These are phyloP conservation scores for Bubo bubo DNA, from an alignment of 2,113 vertebrate genomes.

Conservation along the genomic window DNA sequence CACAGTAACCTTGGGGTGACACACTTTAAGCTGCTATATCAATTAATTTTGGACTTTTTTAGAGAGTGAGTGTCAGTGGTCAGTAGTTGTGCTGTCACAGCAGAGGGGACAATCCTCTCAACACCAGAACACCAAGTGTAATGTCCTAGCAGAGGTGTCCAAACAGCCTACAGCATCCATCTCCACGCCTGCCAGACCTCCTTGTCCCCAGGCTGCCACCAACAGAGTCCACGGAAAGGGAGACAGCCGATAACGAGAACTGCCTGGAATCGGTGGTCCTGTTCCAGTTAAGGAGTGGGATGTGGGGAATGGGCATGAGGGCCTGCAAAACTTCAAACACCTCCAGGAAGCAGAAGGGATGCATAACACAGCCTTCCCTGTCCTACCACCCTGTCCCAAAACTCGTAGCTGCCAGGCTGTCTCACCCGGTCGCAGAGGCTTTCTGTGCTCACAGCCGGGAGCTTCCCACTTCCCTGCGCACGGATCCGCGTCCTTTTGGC, in stretches of 20 bases:
- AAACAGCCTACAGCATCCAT: neutral
- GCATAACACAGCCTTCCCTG: neutral
- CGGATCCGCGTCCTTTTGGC: neutral
- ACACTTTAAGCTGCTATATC: neutral
- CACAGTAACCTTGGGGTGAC: neutral
- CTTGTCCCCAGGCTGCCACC: neutral
- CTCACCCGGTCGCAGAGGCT: neutral
- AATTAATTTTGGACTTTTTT: neutral
- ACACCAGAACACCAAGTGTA: accelerated
- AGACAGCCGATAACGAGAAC: neutral
- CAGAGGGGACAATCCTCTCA: neutral
- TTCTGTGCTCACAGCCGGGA: neutral
- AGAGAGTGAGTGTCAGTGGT: neutral
- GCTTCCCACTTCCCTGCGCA: neutral
- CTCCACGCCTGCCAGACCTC: neutral
- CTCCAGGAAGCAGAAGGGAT: neutral
- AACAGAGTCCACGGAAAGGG: accelerated
- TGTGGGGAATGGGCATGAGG: accelerated
- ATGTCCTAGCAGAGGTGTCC: neutral
- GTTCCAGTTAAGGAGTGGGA: neutral
- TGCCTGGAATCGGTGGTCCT: neutral
- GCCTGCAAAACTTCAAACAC: neutral
- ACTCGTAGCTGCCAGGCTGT: neutral
- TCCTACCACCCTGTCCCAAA: too few relatives aligned
- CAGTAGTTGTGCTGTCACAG: neutral